Base-by-base conservation (phyloP, 1,140 invertebrate genomes). In the Conus ventricosus region DNA sequence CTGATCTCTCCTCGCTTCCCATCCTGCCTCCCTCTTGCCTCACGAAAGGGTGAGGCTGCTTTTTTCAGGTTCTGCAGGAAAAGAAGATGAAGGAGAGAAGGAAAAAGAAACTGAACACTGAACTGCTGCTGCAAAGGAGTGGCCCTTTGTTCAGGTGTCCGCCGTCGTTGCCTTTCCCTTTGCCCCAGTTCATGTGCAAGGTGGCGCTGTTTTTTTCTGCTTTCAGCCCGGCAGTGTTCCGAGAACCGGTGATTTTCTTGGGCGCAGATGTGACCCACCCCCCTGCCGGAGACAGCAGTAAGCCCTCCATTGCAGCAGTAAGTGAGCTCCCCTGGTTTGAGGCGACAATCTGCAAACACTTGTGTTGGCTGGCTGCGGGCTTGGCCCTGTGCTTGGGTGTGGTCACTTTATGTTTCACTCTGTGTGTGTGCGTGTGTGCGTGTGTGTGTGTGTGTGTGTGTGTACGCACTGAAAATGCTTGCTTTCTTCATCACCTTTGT, bases 261-360 rank as follows among this genome's bases (percentile, higher is more conserved):
- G 99, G 99, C 88, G 99, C 99, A 89, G 99, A 99, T 96, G 99
- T 99, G 15, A 99, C 99, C 25, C 99, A 99, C 96, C 99, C 99
- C 76, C 99, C 99, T 63, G 99, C 99, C 51, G 99, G 99, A 88
- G 99, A 99, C 95, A 99, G 99, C 94, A 99, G 99, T 95, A 99
- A 99, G 96, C 99, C 99, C 60, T 99, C 98, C 53, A 99, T 99
- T 95, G 99, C 99, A 76, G 99, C 99, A 84, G 98, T 96, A 93
- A 94, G 95, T 94, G 23, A 71, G 6, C 67, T 20, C 67, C 67
- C 67, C 20, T 60, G 57, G 57, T 71, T 71, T 13, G 67, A 23
- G 67, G 23, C 67, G 20, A 71, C 15, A 71, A 4, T 71, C 67
- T 8, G 67, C 67, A 71, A 20, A 71, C 67, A 71, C 60, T 13